Evolutionary conservation across 2,113 vertebrate species (phyloP), one percentile per base, ranked within the genome.

Genomic region (Ptilorrhoa leucosticta): DNA sequence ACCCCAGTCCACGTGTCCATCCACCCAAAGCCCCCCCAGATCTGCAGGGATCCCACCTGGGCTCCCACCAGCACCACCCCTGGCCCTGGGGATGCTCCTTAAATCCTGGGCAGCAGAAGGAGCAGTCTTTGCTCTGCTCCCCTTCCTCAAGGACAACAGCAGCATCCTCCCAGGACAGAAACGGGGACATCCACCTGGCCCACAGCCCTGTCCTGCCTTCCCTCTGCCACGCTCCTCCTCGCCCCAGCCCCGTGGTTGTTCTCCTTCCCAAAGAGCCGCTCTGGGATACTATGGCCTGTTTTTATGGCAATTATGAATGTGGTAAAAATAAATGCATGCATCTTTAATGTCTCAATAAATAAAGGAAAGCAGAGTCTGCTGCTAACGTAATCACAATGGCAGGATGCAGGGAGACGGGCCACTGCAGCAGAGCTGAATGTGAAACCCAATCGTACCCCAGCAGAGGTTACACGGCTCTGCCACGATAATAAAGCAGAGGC

Each of bases 281-380:
- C 82, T 53, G 83, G 90, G 92, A 94, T 78, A 10, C 68, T 22
- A 39, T 23, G 72, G 88, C 85, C 90, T 79, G 90, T 85, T 95
- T 85, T 94, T 81, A 91, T 63, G 81, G 88, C 95, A 97, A 96
- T 95, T 95, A 93, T 88, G 96, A 96, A 94, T 86, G 87, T 33
- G 93, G 93, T 91, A 84, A 93, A 95, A 95, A 96, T 97, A 96
- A 97, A 97, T 71, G 89, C 82, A 86, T 94, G 95, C 96, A 94
- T 94, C 97, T 97, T 92, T 96, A 96, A 97, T 94, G 94, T 84
- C 60, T 93, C 97, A 90, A 94, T 94, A 94, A 97, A 97, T 97
- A 96, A 97, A 89, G 83, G 54, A 89, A 94, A 87, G 68, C 76
- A 92, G 81, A 94, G 93, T 84, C 58, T 93, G 63, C 82, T 94